These are phyloP conservation scores for Caenorhabditis angaria DNA, from an alignment of 2,888 invertebrate species.

Conservation along the genomic window DNA sequence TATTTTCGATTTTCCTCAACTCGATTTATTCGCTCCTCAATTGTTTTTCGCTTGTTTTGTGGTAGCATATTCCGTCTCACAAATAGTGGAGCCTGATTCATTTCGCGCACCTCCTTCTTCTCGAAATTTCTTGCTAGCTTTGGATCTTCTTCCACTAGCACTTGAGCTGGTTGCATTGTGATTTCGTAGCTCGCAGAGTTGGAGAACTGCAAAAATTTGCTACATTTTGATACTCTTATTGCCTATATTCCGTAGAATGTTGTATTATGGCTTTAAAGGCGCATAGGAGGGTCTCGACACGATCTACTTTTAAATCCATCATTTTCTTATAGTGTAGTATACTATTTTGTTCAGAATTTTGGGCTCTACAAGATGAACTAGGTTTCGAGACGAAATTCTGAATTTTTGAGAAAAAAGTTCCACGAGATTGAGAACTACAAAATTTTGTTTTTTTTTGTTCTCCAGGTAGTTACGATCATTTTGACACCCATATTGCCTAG, in stretches of 20 bases:
- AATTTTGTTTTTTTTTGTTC: no score
- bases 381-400: no score
- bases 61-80: slow-evolving; percentile 50
- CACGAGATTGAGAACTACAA: no score
- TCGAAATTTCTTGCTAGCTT: slow-evolving; percentile 42
- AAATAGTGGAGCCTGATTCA: slow-evolving; percentile 53
- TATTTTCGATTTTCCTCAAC: slow-evolving; percentile 60
- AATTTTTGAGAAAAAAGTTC: not conserved
- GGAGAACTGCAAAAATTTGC: slow-evolving; percentile 18
- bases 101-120: slow-evolving; percentile 56
- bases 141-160: not conserved
- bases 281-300: not conserved
- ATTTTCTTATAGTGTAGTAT: no score
- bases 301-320: no score
- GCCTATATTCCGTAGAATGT: not conserved
- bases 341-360: no score
- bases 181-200: slow-evolving; percentile 49
- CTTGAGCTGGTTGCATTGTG: slow-evolving; percentile 25
- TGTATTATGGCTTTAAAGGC: no score
- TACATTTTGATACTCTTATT: not conserved
- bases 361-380: not conserved
- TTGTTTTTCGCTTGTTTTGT: slow-evolving; percentile 49
- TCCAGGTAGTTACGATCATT: no score
- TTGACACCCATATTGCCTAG: no score
- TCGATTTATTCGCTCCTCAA: slow-evolving; percentile 57